Conservation (phyloP, 2,797 vertebrate species). For the Glossophaga mutica region DNA sequence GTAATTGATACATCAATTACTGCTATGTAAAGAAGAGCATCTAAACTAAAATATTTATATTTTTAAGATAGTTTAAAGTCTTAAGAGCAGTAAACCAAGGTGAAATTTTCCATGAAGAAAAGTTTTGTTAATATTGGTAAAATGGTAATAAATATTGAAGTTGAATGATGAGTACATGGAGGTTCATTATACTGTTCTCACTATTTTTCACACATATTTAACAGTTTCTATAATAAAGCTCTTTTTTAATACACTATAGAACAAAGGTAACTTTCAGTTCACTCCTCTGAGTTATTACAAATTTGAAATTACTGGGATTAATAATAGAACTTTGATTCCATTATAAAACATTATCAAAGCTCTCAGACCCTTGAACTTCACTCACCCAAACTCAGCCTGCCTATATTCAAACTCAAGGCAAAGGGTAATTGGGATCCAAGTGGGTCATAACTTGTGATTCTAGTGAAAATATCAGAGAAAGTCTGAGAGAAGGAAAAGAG, state of each 20-base stretch:
- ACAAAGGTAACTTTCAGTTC: constrained; percentile 25
- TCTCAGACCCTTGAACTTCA: constrained; percentile 43
- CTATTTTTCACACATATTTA: neutral
- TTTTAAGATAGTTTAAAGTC: constrained; percentile 19
- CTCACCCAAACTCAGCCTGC: constrained; percentile 29
- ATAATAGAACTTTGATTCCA: constrained; percentile 33
- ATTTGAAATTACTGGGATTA: constrained; percentile 37
- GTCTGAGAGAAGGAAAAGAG: neutral
- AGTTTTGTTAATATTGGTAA: constrained; percentile 11
- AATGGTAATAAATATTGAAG: constrained; percentile 46
- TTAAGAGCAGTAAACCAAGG: neutral
- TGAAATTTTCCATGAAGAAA: constrained; percentile 16
- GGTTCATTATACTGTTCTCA: neutral
- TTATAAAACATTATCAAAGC: constrained; percentile 18
- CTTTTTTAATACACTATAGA: constrained; percentile 23
- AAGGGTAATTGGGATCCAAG: constrained; percentile 49
- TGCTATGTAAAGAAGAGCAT: neutral
- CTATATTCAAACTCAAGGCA: constrained; percentile 24
- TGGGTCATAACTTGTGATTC: constrained; percentile 36
- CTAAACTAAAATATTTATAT: constrained; percentile 28
- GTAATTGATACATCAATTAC: neutral
- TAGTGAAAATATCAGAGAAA: constrained; percentile 53
- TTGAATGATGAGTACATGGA: neutral
- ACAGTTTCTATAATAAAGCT: constrained; percentile 32
- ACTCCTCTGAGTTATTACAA: constrained; percentile 18